Evolutionary conservation across 2,113 vertebrate genomes (phyloP).

Genomic region (Mormoops blainvillei): DNA sequence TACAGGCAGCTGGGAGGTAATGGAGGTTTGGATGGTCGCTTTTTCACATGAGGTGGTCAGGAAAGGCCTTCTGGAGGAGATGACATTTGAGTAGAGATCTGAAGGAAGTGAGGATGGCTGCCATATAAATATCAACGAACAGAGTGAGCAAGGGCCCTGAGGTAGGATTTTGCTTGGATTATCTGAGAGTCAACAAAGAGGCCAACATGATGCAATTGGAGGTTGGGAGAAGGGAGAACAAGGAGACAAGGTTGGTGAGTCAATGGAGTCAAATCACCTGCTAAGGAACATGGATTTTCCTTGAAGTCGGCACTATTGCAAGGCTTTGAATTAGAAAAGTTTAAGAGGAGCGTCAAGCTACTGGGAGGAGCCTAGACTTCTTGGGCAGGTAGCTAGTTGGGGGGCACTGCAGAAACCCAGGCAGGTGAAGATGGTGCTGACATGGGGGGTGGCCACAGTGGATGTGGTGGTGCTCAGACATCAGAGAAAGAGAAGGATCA

Average conservation of each 20-base stretch:
- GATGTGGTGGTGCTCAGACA: background rate
- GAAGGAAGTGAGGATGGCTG: too few relatives aligned
- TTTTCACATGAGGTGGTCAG: background rate
- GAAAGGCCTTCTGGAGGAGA: background rate
- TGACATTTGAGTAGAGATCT: too few relatives aligned
- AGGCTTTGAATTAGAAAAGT: background rate
- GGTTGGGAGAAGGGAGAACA: background rate
- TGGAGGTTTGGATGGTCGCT: background rate
- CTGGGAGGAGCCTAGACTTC: background rate
- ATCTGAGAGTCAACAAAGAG: background rate
- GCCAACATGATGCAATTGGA: background rate
- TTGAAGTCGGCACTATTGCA: too few relatives aligned
- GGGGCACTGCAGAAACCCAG: background rate
- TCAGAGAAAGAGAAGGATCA: background rate
- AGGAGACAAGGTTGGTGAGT: background rate
- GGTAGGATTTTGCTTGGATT: background rate
- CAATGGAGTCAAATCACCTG: background rate
- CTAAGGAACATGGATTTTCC: background rate
- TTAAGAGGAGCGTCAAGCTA: background rate
- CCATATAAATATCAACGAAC: background rate
- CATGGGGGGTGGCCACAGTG: background rate
- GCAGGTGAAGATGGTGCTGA: too few relatives aligned
- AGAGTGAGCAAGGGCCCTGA: background rate
- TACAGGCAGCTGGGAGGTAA: too few relatives aligned
- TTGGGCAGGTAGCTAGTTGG: background rate